These are phyloP conservation scores for Polyommatus icarus DNA, from an alignment of 2,888 invertebrate genomes.

Conservation along the genomic window DNA sequence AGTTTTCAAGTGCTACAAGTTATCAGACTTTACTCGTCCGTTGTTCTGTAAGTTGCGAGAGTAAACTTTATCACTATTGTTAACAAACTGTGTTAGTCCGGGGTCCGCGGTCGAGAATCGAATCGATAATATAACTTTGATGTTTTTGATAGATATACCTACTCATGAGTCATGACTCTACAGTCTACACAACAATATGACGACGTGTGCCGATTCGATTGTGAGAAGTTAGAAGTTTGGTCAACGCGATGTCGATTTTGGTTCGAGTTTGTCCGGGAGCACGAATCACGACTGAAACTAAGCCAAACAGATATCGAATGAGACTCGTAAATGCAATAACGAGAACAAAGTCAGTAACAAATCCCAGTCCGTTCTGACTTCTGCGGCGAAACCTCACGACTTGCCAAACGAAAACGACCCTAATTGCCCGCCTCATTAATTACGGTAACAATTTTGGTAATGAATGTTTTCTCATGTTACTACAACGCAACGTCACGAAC, in stretches of 20 bases:
- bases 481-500: background rate
- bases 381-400: background rate
- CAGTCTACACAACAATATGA: too few relatives aligned
- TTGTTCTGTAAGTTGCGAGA: background rate
- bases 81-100: too few relatives aligned
- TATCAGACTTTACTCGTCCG: background rate
- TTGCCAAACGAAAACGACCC: background rate
- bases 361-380: too few relatives aligned
- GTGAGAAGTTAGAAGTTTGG: too few relatives aligned
- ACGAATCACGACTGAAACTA: background rate
- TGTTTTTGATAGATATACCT: too few relatives aligned
- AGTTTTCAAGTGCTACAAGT: background rate
- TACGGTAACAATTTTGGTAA: slow-evolving; percentile 19
- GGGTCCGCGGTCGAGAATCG: too few relatives aligned
- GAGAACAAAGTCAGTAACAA: too few relatives aligned
- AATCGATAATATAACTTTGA: too few relatives aligned
- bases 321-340: background rate
- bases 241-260: too few relatives aligned
- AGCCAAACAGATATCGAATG: too few relatives aligned
- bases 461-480: slow-evolving; percentile 10
- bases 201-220: too few relatives aligned
- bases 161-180: too few relatives aligned
- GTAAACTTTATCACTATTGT: background rate
- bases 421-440: slow-evolving; percentile 11
- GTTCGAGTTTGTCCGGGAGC: background rate